These are phyloP conservation scores for Leptinotarsa undecemlineata DNA, from an alignment of 1,140 invertebrate genomes.

Conservation along the genomic window DNA sequence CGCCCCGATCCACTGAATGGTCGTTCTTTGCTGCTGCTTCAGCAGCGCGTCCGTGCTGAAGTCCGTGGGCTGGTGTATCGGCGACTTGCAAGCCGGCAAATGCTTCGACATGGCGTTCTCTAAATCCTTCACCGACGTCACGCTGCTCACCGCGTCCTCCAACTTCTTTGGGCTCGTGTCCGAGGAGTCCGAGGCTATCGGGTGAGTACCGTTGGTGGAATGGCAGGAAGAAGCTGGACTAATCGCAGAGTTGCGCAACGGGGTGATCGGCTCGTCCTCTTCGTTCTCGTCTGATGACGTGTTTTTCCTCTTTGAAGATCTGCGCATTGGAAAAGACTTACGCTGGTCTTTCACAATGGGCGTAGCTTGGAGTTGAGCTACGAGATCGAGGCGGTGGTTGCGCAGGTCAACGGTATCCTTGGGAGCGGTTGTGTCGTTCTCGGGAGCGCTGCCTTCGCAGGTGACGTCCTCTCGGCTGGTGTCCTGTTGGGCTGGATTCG, in stretches of 20 bases:
- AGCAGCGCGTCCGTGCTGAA: constrained; percentile 85
- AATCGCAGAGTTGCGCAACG: constrained; percentile 57
- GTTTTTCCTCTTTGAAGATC: constrained; percentile 61
- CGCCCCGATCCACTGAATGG: constrained; percentile 92
- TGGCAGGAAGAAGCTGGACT: constrained; percentile 67
- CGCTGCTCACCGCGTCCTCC: constrained; percentile 47
- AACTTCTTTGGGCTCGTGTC: constrained; percentile 58
- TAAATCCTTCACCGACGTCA: constrained; percentile 83
- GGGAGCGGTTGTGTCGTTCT: constrained; percentile 52
- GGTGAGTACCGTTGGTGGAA: constrained; percentile 54
- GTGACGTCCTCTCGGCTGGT: constrained; percentile 61
- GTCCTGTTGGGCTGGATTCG: constrained; percentile 60
- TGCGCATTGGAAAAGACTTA: constrained; percentile 46
- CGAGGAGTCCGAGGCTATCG: constrained; percentile 51
- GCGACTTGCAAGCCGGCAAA: constrained; percentile 71
- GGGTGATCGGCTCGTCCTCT: constrained; percentile 56
- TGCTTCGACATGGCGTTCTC: constrained; percentile 97
- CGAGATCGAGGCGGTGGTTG: constrained; percentile 59
- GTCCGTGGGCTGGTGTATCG: constrained; percentile 73
- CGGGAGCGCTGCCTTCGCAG: constrained; percentile 28
- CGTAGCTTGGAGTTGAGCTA: constrained; percentile 55
- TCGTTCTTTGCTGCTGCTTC: constrained; percentile 81
- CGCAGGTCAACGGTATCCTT: constrained; percentile 61
- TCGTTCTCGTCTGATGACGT: constrained; percentile 65
- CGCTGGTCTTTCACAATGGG: constrained; percentile 40